Percentiles rank a stretch among this genome's conserved stretches.
Evolutionary conservation across 1,140 invertebrate species (phyloP).

Genomic region (Trachymyrmex cornetzi): DNA sequence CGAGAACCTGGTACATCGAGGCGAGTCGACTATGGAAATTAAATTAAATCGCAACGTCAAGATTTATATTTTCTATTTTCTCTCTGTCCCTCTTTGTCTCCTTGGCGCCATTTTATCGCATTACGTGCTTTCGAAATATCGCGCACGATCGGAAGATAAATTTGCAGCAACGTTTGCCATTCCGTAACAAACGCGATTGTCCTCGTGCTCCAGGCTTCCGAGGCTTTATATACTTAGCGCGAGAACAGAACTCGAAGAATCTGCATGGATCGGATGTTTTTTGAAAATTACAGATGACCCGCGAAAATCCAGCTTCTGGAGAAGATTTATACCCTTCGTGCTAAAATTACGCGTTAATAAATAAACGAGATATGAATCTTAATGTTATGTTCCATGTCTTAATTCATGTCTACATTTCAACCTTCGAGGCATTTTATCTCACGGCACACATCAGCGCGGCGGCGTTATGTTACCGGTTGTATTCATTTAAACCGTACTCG

Average conservation of each 20-base stretch:
- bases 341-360: constrained; percentile 23
- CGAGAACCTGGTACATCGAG: not conserved
- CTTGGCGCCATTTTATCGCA: not conserved
- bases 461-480: not conserved
- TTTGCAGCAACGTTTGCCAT: constrained; percentile 1
- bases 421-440: constrained; percentile 46
- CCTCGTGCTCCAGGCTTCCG: not conserved
- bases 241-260: not conserved
- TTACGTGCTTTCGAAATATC: constrained; percentile 48
- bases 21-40: constrained; percentile 18
- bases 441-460: constrained; percentile 24
- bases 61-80: constrained; percentile 22
- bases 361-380: constrained; percentile 43
- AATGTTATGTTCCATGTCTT: constrained; percentile 44
- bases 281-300: not conserved
- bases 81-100: not conserved
- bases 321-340: not conserved
- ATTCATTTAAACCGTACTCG: constrained; percentile 29
- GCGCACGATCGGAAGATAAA: constrained; percentile 29
- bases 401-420: constrained; percentile 47
- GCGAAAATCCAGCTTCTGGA: constrained; percentile 1
- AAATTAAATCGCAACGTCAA: constrained; percentile 37
- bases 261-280: not conserved
- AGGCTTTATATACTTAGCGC: not conserved
- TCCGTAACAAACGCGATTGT: constrained; percentile 2